Conservation (phyloP, 2,888 invertebrate genomes). For the Oxytorus armatus region DNA sequence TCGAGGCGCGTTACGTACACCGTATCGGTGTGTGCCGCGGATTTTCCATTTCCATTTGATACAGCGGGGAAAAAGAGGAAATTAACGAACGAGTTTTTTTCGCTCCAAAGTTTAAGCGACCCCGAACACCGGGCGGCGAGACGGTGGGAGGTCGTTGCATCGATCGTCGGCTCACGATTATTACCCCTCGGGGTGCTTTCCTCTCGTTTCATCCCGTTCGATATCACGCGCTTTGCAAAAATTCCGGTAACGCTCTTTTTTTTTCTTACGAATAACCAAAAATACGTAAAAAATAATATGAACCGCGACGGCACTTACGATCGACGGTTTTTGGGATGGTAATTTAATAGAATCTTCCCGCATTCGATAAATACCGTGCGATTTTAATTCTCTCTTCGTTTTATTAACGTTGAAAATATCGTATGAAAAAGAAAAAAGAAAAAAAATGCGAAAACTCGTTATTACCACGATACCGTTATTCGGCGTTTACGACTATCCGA, state of each 20-base stretch:
- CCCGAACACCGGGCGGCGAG: too few relatives aligned
- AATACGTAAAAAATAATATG: not conserved
- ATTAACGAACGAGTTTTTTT: conserved; percentile 41
- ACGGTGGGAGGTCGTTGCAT: conserved; percentile 8
- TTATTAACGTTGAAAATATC: too few relatives aligned
- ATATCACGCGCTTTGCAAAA: not conserved
- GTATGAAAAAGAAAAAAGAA: too few relatives aligned
- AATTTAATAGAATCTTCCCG: too few relatives aligned
- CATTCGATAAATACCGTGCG: too few relatives aligned
- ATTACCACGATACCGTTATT: too few relatives aligned
- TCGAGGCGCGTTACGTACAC: not conserved
- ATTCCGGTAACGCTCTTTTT: too few relatives aligned
- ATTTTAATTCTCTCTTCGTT: too few relatives aligned
- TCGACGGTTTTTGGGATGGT: not conserved
- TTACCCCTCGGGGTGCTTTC: conserved; percentile 21
- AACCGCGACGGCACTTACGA: not conserved
- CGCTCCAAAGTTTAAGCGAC: conserved; percentile 36
- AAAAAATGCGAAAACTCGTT: too few relatives aligned
- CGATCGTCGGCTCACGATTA: conserved; percentile 54
- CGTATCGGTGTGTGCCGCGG: conserved; percentile 1
- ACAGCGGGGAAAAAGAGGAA: conserved; percentile 36
- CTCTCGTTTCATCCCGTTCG: not conserved
- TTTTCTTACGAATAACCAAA: conserved; percentile 6
- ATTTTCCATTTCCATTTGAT: conserved; percentile 54
- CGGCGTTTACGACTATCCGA: too few relatives aligned